phyloP scores from a whole-genome alignment of 2,888 invertebrate genomes.

The Tupiocoris notatus region DNA sequence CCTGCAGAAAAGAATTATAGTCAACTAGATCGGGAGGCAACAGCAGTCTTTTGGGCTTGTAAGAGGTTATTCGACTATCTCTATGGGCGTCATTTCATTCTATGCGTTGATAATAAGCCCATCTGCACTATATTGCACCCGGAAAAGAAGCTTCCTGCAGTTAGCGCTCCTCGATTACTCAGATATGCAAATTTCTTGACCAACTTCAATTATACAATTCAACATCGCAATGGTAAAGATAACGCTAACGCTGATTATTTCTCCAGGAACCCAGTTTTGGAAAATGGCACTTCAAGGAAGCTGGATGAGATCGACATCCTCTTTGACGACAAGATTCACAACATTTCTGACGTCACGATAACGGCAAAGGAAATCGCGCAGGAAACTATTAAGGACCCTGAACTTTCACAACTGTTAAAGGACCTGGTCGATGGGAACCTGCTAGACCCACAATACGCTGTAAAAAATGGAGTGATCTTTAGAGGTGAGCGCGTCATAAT shows the following conservation, averaged over 20 bases:
- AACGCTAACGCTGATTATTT: not conserved
- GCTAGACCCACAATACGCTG: not conserved
- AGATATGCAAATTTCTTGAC: conserved; percentile 11
- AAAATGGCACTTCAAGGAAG: not conserved
- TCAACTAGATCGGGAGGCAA: conserved; percentile 31
- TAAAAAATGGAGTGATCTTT: not conserved
- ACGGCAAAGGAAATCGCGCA: not conserved
- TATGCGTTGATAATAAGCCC: conserved; percentile 34
- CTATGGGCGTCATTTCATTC: not conserved
- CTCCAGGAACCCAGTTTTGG: not conserved
- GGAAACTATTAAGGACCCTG: not conserved
- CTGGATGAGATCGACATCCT: not conserved
- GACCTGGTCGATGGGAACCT: not conserved
- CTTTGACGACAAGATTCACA: not conserved
- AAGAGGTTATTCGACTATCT: not conserved
- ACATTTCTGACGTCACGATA: not conserved
- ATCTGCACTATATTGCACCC: conserved; percentile 18
- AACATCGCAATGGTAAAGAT: not conserved
- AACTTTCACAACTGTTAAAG: not conserved
- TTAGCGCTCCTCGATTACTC: conserved; percentile 1
- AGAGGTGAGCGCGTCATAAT: not conserved
- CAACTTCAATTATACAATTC: not conserved
- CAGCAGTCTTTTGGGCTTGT: not conserved
- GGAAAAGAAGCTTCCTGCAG: conserved; percentile 4
- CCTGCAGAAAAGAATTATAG: conserved; percentile 50